phyloP scores from a whole-genome alignment of 2,888 invertebrate genomes.

The Rhaphigaster nebulosa region DNA sequence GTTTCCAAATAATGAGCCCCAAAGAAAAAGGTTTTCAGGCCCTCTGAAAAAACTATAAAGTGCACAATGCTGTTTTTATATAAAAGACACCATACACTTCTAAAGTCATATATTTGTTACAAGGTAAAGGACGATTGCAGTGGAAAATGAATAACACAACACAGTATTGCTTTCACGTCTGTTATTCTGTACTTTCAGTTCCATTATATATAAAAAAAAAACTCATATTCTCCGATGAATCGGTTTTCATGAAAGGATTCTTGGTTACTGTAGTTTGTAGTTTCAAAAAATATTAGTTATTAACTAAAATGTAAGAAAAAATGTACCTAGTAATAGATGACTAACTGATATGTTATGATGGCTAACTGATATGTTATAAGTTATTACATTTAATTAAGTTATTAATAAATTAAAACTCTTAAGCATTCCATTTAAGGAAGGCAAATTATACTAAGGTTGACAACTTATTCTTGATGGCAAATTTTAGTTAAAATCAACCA shows the following conservation, averaged over 20 bases:
- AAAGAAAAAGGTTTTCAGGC: not conserved
- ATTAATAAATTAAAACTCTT: no score
- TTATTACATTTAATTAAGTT: no score
- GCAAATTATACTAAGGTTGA: no score
- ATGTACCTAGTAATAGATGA: no score
- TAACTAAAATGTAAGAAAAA: no score
- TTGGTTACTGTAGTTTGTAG: not conserved
- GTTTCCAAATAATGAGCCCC: slow-evolving; percentile 1
- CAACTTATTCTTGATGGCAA: no score
- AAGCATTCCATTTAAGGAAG: no score
- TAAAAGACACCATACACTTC: not conserved
- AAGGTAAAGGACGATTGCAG: not conserved
- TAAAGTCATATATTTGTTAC: not conserved
- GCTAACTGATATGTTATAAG: no score
- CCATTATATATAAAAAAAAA: not conserved
- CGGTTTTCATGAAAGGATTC: not conserved
- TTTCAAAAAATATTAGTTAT: no score
- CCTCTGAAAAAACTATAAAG: not conserved
- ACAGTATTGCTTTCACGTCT: not conserved
- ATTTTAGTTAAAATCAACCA: no score
- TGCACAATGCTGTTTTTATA: not conserved
- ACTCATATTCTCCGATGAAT: no score
- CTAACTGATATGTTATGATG: no score
- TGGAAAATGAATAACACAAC: not conserved
- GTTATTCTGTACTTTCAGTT: not conserved